Evolutionary conservation across 2,113 vertebrate genomes (phyloP).

Genomic region (Rhagologus leucostigma): DNA sequence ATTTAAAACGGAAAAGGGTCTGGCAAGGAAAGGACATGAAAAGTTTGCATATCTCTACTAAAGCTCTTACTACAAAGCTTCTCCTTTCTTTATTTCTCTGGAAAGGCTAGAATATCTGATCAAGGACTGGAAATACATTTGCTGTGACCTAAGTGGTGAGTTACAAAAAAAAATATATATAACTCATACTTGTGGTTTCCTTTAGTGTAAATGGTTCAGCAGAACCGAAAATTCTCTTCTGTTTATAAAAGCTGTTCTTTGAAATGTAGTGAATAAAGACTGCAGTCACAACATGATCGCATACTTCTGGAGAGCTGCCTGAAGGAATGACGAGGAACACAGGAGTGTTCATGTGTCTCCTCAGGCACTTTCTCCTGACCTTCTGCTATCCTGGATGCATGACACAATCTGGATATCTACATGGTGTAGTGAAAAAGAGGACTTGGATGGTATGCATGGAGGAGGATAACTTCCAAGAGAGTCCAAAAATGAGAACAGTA

Average conservation of each 20-base stretch:
- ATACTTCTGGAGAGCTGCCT: background rate
- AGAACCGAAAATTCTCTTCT: background rate
- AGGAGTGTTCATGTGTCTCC: background rate
- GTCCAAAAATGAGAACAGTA: background rate
- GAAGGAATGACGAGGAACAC: background rate
- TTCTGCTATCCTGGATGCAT: background rate
- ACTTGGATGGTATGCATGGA: background rate
- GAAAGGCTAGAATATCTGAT: background rate
- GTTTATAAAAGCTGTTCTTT: background rate
- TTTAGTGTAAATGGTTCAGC: background rate
- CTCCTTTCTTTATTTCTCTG: background rate
- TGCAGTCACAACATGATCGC: accelerated
- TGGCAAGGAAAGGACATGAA: background rate
- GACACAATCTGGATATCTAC: background rate
- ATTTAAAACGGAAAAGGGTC: background rate
- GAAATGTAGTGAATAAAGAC: background rate
- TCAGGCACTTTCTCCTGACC: background rate
- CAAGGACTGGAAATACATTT: background rate
- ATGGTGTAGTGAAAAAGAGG: background rate
- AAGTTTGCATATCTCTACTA: background rate
- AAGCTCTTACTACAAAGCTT: background rate
- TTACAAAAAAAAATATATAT: background rate
- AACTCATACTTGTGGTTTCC: background rate
- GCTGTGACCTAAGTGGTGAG: background rate
- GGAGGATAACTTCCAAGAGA: background rate